Base-by-base conservation (phyloP, 1,140 invertebrate genomes). In the Lepidurus couesii region DNA sequence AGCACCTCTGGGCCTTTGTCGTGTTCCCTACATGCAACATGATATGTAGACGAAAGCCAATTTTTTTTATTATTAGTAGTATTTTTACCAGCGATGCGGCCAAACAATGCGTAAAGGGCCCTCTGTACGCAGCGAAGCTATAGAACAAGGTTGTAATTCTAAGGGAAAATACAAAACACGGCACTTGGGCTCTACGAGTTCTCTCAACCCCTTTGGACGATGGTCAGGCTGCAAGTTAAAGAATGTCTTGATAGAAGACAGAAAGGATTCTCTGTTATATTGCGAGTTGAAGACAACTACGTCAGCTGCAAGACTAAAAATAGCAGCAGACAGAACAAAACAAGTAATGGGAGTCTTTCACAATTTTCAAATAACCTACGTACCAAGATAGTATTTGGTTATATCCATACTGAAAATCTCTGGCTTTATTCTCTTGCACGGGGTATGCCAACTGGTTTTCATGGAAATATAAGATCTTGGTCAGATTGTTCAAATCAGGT, bases 391-490 rank as follows among this genome's bases (percentile, higher is more conserved):
- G 83, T 75, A 93, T 91, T 84, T 93, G 91, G 86, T 93, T 93
- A 76, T 92, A 91, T 1, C 91, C 91, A 86, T 90, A 93, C 83
- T 93, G 92, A 81, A 92, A 91, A 82, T 93, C 92, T 81, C 91
- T 84, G 44, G 91, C 87, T 81, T 92, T 89, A 4, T 88, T 85
- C 79, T 90, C 87, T 79, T 87, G 84, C 10, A 91, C 88, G 1
- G 92, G 92, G 85, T 93, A 93, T 0, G 89, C 85, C 42, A 93
- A 83, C 84, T 93, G 92, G 83, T 93, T 93, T 85, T 93, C 92
- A 84, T 93, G 92, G 82, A 93, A 93, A 83, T 93, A 93, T 1
- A 93, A 83, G 45, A 93, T 87, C 85, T 93, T 93, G 21, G 87
- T 86, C 34, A 89, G 82, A 2, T 79, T 78, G 5, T 82, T 83